A percentile compares a stretch with the other conserved stretches of the same genome.
These are phyloP conservation scores for Eueremaeus valkanovi DNA, from an alignment of 2,888 invertebrate genomes.

Conservation along the genomic window DNA sequence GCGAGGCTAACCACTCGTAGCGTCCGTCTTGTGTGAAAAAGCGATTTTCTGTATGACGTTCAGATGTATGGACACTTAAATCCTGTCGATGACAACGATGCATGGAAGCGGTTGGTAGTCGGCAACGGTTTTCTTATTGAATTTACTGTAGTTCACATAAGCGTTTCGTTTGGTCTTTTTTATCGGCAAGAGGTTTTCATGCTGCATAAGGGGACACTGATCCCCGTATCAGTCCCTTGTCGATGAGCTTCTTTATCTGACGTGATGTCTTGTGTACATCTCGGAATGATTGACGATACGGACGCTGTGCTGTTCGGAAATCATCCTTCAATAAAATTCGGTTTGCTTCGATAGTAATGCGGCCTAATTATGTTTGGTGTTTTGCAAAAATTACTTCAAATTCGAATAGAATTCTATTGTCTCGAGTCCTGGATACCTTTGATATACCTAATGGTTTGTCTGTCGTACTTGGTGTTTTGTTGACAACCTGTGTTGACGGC, in stretches of 20 bases:
- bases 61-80: slow-evolving; percentile 44
- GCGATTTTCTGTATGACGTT: slow-evolving; percentile 47
- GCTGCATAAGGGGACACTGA: slow-evolving; percentile 21
- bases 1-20: slow-evolving; percentile 45
- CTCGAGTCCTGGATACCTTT: no score
- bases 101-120: slow-evolving; percentile 47
- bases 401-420: no score
- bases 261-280: not conserved
- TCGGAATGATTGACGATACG: slow-evolving; percentile 21
- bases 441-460: no score
- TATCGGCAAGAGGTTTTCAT: slow-evolving; percentile 10
- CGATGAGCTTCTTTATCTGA: slow-evolving; percentile 15
- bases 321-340: not conserved
- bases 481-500: no score
- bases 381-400: no score
- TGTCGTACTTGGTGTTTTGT: no score
- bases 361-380: slow-evolving; percentile 19
- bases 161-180: slow-evolving; percentile 30
- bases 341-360: not conserved
- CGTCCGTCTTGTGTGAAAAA: slow-evolving; percentile 46
- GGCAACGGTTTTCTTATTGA: slow-evolving; percentile 46
- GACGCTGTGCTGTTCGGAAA: slow-evolving; percentile 5
- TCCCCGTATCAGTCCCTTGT: slow-evolving; percentile 31
- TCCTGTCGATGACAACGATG: slow-evolving; percentile 45
- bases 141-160: slow-evolving; percentile 41